Base-by-base conservation (phyloP, 1,140 invertebrate genomes). In the Pararge aegeria region DNA sequence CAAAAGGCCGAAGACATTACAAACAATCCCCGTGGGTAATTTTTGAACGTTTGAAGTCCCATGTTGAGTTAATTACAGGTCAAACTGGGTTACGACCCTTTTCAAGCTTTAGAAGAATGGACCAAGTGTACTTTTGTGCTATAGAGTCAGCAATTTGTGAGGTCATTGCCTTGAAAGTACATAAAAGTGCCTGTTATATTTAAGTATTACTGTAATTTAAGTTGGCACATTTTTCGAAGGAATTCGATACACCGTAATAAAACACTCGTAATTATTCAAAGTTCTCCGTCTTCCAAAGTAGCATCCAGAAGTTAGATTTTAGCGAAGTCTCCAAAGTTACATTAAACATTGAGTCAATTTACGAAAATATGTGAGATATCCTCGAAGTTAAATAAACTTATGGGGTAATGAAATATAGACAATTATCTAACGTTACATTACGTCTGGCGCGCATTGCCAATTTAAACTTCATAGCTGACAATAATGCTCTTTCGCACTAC, bases 1-100 rank as follows among this genome's bases (percentile, higher is more conserved):
- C 24, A 44, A 48, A 40, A 15, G 24, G 15, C 55, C 34, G 2
- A 55, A 50, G 24, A 34, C 12, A 58, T 5, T 44, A 30, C 37
- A 69, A 59, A 69, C 48, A 69, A 55, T 55, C 40, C 34, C 53
- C 46, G 60, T 55, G 46, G 37, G 58, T 68, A 63, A 68, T 68
- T 65, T 64, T 48, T 48, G 52, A 56, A 27, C 49, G 56, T 68
- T 65, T 65, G 65, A 65, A 62, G 61, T 68, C 56, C 20, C 68
- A 65, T 68, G 60, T 56, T 57, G 64, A 67, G 68, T 68, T 71
- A 71, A 71, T 68, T 68, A 71, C 58, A 60, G 65, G 68, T 68
- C 65, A 68, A 68, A 65, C 61, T 70, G 65, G 58, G 54, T 60
- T 57, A 55, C 66, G 69, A 71, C 62, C 69, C 63, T 64, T 69